Evolutionary conservation across 2,888 invertebrate genomes (phyloP), one percentile per base, ranked within the genome.

Genomic region (Meganola albula): DNA sequence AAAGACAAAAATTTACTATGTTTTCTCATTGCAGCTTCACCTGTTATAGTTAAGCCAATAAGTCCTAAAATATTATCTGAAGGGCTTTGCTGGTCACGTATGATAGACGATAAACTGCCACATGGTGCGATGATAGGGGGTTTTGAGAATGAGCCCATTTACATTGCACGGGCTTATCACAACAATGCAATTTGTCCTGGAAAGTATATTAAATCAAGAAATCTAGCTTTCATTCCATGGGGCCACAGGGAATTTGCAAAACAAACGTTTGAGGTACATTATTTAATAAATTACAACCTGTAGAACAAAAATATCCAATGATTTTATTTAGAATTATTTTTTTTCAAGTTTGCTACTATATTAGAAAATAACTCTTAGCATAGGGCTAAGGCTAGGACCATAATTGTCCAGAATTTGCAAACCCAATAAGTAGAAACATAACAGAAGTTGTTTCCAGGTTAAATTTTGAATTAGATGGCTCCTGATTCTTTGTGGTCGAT

Each of bases 161-260:
- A 87, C 56, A 87, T 93, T 5, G 89, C 90, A 11, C 85, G 94
- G 48, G 91, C 92, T 4, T 69, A 75, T 18, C 92, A 92, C 62
- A 90, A 90, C 50, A 90, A 90, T 20, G 91, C 89, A 12, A 65
- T 93, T n/a, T 88, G 93, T 53, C 93, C 94, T 36, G 95, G 94
- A 14, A 94, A 94, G 74, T 84, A 92, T 40, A 80, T 90, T 31
- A 89, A 91, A 10, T 88, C 90, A 10, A 91, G 91, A 59, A 88
- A 89, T 6, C 85, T 87, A 2, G 89, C 89, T 50, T 93, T 91
- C 60, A 67, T 94, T 5, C 79, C 93, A 27, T 94, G 92, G 91
- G 93, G 93, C 3, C 91, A 91, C 10, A 79, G 68, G 10, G 93
- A 92, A 63, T 90, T 92, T 54, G 79, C 84, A n/a, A 90, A 91